Conservation (phyloP, 1,140 invertebrate species). For the Pseudobourletiella spinata region DNA sequence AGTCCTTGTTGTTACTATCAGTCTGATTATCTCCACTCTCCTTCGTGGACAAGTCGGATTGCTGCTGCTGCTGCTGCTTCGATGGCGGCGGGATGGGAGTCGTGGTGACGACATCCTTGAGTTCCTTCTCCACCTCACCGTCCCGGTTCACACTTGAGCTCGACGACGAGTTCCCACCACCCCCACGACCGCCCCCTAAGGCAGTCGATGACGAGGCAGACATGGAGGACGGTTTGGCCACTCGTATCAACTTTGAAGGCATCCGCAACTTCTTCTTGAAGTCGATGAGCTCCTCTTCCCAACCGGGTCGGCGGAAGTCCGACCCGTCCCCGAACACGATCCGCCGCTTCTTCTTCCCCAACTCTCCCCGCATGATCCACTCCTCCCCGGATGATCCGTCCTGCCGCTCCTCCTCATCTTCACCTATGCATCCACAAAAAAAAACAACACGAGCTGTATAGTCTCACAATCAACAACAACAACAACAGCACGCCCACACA, state of each 20-base stretch:
- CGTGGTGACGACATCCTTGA: too few relatives aligned
- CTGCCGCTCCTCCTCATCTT: constrained; percentile 45
- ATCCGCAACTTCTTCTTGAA: constrained; percentile 67
- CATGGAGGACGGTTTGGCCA: constrained; percentile 45
- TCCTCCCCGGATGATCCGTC: constrained; percentile 38
- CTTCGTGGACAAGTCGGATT: too few relatives aligned
- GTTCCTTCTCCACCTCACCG: background rate
- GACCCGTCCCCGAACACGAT: constrained; percentile 56
- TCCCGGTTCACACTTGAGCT: constrained; percentile 4
- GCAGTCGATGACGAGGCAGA: constrained; percentile 22
- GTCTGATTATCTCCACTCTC: too few relatives aligned
- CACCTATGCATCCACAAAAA: constrained; percentile 34
- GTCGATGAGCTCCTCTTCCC: constrained; percentile 68
- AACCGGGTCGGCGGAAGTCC: constrained; percentile 57
- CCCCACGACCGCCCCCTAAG: too few relatives aligned
- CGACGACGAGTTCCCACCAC: constrained; percentile 7
- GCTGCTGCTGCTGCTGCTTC: too few relatives aligned
- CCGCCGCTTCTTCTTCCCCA: constrained; percentile 30
- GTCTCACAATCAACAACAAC: too few relatives aligned
- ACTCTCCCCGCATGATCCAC: constrained; percentile 35
- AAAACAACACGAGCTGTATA: background rate
- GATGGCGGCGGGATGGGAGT: too few relatives aligned
- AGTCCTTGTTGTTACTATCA: too few relatives aligned
- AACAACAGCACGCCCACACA: too few relatives aligned
- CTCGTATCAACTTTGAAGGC: constrained; percentile 63